These are phyloP conservation scores for Zaprionus kolodkinae DNA, from an alignment of 1,140 invertebrate genomes.

Conservation along the genomic window DNA sequence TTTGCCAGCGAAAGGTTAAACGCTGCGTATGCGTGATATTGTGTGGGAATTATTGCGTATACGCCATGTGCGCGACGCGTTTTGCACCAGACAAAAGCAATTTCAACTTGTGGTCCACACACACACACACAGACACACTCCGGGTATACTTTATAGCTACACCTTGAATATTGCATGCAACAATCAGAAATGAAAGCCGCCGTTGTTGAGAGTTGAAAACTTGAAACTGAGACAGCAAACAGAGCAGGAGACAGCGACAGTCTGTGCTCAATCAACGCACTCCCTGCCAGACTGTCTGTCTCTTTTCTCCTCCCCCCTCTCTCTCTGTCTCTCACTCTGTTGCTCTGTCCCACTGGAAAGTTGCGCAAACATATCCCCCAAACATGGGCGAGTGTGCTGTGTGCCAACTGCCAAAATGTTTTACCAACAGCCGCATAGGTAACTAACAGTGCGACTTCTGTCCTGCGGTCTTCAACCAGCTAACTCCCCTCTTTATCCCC, in stretches of 20 bases:
- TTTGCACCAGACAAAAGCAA: slow-evolving; percentile 43
- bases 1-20: slow-evolving; percentile 52
- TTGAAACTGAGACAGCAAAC: slow-evolving; percentile 1
- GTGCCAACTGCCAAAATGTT: not conserved
- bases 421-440: not conserved
- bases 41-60: slow-evolving; percentile 61
- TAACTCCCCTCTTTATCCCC: not conserved
- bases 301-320: too few species aligned
- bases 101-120: slow-evolving; percentile 35
- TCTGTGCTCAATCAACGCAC: slow-evolving; percentile 2
- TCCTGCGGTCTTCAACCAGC: not conserved
- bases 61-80: slow-evolving; percentile 46
- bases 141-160: slow-evolving; percentile 13
- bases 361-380: not conserved
- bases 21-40: slow-evolving; percentile 69
- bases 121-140: not conserved
- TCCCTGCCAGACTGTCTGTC: not conserved
- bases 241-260: not conserved
- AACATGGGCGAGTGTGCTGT: not conserved
- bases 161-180: slow-evolving; percentile 36
- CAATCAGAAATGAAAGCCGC: slow-evolving; percentile 17
- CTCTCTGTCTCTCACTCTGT: not conserved
- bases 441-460: slow-evolving; percentile 3
- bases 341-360: not conserved
- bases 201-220: not conserved